phyloP scores from a whole-genome alignment of 2,113 vertebrate species.

The Indicator indicator region DNA sequence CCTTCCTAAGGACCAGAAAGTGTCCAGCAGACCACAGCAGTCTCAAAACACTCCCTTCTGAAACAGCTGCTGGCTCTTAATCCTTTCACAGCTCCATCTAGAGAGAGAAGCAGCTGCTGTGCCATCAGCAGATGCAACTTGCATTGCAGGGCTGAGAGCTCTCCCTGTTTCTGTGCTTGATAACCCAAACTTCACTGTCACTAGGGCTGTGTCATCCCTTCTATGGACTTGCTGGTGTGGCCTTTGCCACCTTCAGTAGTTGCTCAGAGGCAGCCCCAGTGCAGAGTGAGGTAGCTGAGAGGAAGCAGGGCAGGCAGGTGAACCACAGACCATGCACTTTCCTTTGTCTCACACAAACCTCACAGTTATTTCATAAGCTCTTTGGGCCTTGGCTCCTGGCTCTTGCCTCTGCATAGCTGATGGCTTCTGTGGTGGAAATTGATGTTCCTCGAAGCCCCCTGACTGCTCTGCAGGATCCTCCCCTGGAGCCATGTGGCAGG shows the following conservation, averaged over 20 bases:
- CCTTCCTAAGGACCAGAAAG: background rate
- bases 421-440: background rate
- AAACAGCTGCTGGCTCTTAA: background rate
- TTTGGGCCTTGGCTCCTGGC: background rate
- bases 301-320: background rate
- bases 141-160: background rate
- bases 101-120: background rate
- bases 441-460: background rate
- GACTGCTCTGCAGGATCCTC: background rate
- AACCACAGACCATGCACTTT: background rate
- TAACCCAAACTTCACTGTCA: background rate
- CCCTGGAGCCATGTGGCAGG: background rate
- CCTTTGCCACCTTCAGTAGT: background rate
- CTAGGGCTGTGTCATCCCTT: background rate
- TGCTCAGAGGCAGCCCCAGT: background rate
- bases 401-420: background rate
- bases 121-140: background rate
- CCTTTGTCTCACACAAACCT: background rate
- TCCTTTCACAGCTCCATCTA: accelerated
- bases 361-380: background rate
- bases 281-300: accelerated
- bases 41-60: background rate
- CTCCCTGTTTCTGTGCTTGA: background rate
- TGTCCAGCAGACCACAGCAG: background rate
- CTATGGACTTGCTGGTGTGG: background rate